phyloP scores from a whole-genome alignment of 2,113 vertebrate genomes.

The Noturus placidus region DNA sequence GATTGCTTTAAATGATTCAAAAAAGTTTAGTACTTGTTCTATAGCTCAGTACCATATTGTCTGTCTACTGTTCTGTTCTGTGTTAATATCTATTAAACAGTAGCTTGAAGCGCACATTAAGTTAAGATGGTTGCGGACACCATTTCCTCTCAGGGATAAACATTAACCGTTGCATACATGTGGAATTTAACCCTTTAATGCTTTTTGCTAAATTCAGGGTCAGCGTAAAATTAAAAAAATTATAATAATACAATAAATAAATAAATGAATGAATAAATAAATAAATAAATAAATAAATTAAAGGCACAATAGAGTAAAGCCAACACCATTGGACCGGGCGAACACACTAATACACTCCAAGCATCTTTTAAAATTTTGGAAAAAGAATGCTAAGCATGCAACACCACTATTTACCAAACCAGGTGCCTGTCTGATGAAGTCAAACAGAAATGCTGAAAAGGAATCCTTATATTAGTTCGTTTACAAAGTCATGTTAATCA shows the following conservation, averaged over 20 bases:
- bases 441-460: background rate
- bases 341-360: background rate
- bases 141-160: constrained; percentile 46
- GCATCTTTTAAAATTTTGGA: background rate
- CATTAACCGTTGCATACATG: constrained; percentile 42
- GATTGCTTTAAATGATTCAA: background rate
- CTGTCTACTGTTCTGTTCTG: background rate
- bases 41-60: background rate
- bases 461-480: background rate
- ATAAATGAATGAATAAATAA: no score
- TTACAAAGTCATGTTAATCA: background rate
- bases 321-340: background rate
- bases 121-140: constrained; percentile 9
- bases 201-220: background rate
- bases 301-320: background rate
- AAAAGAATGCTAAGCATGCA: background rate
- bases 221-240: no score
- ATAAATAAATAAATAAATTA: background rate
- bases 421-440: background rate
- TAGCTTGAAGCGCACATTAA: constrained; percentile 27
- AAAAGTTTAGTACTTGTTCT: background rate
- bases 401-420: background rate
- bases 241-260: background rate
- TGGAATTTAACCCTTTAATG: constrained; percentile 23
- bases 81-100: constrained; percentile 47